Conservation (phyloP, 2,797 vertebrate species). For the Hydrocynus forskahlii region DNA sequence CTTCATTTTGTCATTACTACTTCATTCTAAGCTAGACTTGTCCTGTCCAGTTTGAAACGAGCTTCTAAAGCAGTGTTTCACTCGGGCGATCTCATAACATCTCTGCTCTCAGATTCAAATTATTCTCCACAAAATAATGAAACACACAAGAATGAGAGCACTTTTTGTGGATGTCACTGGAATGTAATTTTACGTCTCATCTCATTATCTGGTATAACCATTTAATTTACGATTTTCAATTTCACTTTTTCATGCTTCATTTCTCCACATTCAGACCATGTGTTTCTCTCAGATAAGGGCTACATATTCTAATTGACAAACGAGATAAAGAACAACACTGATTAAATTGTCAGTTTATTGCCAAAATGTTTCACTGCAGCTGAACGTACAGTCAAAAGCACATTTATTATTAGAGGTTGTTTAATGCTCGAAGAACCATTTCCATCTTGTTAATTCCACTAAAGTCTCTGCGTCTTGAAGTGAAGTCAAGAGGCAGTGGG, state of each 20-base stretch:
- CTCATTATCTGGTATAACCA: slow-evolving; percentile 51
- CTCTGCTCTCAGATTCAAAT: slow-evolving; percentile 36
- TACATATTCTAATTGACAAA: slow-evolving; percentile 49
- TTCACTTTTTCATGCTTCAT: slow-evolving; percentile 55
- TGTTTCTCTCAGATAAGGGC: slow-evolving; percentile 53
- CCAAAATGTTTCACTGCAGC: slow-evolving; percentile 27
- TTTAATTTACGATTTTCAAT: slow-evolving; percentile 57
- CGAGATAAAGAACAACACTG: slow-evolving; percentile 50
- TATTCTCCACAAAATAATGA: slow-evolving; percentile 45
- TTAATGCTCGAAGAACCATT: slow-evolving; percentile 19
- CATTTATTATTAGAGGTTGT: slow-evolving; percentile 25
- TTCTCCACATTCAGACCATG: slow-evolving; percentile 38
- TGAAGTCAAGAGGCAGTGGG: not conserved
- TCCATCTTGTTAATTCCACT: not conserved
- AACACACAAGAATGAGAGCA: slow-evolving; percentile 26
- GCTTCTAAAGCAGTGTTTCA: not conserved
- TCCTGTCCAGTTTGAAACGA: not conserved
- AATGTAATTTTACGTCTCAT: slow-evolving; percentile 51
- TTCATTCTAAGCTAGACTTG: not conserved
- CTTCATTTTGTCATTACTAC: not conserved
- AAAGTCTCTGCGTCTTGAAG: not conserved
- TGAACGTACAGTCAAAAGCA: slow-evolving; percentile 11
- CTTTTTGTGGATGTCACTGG: slow-evolving; percentile 22
- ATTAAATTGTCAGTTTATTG: slow-evolving; percentile 47
- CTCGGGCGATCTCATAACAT: not conserved